Evolutionary conservation across 2,888 invertebrate species (phyloP), one percentile per base, ranked within the genome.

Genomic region (Zhuqinia jingwanae): DNA sequence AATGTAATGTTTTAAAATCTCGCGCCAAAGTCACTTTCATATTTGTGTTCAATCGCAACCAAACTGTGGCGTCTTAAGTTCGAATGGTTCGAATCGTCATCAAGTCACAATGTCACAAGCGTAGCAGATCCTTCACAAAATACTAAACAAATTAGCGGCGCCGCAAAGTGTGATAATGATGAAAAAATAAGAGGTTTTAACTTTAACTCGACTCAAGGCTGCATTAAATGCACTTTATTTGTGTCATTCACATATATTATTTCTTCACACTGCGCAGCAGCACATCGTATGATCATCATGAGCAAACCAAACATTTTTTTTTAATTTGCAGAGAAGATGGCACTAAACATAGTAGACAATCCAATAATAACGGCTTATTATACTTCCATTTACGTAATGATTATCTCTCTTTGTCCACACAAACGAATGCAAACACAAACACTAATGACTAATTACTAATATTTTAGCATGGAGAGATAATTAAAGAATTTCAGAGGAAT

Each of bases 391-490:
- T 30, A 36, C 65, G 65, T 15, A 30, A 65, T 15, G 15, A n/a
- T 36, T 65, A 65, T 13, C 65, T 65, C 22, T 22, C 58, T 15
- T 8, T 8, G 15, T 53, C 13, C 17, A 13, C 53, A 3, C n/a
- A 53, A n/a, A 13, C 3, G 53, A 25, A 63, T 25, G 27, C 20
- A 58, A 58, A 47, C 53, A 53, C 17, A 53, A 53, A 53, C 36
- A 30, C 60, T n/a, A n/a, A n/a, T n/a, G n/a, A 60, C 65, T 65
- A 65, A 65, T 65, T 65, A 65, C 45, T 3, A 25, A 25, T 20
- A 25, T 70, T 63, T 70, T 70, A 70, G 70, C 70, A 70, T 70
- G 30, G 22, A 20, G 20, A 45, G 45, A 47, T 70, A 70, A 70
- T 70, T 70, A 70, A 47, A 47, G 15, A 22, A 13, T 70, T 47